Evolutionary conservation across 2,113 vertebrate species (phyloP), one percentile per base, ranked within the genome.

Genomic region (Astur gentilis): DNA sequence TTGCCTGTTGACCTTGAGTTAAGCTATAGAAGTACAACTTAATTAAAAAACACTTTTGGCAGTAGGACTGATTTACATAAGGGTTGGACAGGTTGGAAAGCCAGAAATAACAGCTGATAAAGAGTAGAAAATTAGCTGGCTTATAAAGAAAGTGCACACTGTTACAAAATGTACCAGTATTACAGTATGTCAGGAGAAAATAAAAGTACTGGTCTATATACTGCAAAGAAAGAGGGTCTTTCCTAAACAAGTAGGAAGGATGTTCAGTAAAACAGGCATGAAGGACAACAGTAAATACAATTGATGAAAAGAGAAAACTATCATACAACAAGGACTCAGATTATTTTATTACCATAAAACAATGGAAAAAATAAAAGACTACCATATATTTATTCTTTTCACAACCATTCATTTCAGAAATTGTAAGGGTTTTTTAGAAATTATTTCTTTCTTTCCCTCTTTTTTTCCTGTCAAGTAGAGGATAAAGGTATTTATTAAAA

Each of bases 1-100:
- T 95, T 96, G 36, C 27, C 66, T 77, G n/a, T 70, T 89, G 67
- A 54, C 65, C 70, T 93, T 76, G 40, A 83, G 52, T 95, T 77
- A 92, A 83, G 15, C 50, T 93, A 52, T 49, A 66, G 58, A 83
- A 88, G 34, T 67, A 50, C 23, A 78, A 61, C 73, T 91, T 88
- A 93, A 94, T 85, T 82, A 54, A 89, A 81, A 67, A 90, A 87
- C 6, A 40, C 9, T 84, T 91, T 87, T 81, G 47, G 11, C 49
- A 84, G 26, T 29, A 73, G 2, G 11, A 50, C 9, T 54, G 32
- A 81, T 91, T 84, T 89, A 45, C 69, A 66, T 89, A 81, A 77
- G 21, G 52, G n/a, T 88, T 96, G 83, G 52, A 57, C 58, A 85
- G 52, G 54, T 83, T 92, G 44, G 42, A 82, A 92, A 81, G 47